phyloP scores from a whole-genome alignment of 2,113 vertebrate species.

The Aspiorhynchus laticeps region DNA sequence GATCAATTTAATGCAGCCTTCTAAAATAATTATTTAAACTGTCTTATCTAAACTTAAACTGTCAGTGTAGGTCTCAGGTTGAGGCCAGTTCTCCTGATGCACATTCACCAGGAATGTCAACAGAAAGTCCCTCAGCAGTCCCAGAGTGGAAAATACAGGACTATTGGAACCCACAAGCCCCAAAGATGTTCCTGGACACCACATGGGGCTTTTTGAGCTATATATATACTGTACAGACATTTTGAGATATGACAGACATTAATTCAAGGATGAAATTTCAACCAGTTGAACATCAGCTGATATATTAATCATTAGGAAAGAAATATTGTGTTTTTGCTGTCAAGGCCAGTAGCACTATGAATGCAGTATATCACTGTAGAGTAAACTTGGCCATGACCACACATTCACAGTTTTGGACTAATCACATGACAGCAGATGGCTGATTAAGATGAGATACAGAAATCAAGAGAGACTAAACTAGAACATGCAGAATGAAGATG shows the following conservation, averaged over 20 bases:
- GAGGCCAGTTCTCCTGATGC: not conserved
- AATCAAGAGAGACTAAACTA: not conserved
- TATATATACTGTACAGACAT: not conserved
- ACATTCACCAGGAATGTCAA: not conserved
- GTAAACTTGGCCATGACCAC: not conserved
- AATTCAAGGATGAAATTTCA: not conserved
- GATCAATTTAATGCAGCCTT: no score
- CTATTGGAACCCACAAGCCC: not conserved
- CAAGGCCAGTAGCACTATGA: not conserved
- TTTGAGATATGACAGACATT: not conserved
- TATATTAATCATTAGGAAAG: not conserved
- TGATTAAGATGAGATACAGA: conserved; percentile 15
- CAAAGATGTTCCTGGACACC: not conserved
- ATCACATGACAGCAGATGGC: not conserved
- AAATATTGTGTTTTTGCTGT: not conserved
- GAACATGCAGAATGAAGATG: not conserved
- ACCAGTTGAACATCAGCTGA: not conserved
- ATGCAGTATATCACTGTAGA: not conserved
- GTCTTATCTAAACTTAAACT: no score
- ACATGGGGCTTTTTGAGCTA: not conserved
- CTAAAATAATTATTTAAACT: no score
- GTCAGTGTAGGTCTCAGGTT: not conserved
- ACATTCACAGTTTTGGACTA: not conserved
- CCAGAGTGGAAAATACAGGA: conserved; percentile 9
- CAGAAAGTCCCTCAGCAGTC: not conserved